Evolutionary conservation across 2,113 vertebrate species (phyloP).

Genomic region (Psilopsiagon aymara): DNA sequence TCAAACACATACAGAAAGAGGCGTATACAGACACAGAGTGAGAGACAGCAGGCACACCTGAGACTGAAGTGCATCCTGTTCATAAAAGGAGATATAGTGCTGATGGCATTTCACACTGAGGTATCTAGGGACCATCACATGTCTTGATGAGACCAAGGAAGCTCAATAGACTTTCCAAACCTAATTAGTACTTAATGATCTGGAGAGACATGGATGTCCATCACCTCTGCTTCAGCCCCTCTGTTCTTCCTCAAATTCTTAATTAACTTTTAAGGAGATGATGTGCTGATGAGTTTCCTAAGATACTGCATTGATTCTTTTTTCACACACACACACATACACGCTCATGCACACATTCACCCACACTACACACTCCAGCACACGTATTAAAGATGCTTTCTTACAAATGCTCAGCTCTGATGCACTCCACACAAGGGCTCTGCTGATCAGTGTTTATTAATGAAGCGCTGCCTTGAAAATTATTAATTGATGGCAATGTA

Average conservation of each 20-base stretch:
- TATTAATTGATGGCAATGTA: conserved; percentile 82
- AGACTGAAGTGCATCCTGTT: conserved; percentile 63
- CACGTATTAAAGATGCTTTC: conserved; percentile 8
- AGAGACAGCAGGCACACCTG: conserved; percentile 54
- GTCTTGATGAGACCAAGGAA: conserved; percentile 77
- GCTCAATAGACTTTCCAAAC: conserved; percentile 82
- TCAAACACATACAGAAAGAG: not conserved
- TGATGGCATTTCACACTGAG: conserved; percentile 78
- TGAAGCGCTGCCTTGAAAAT: conserved; percentile 75
- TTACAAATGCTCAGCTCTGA: conserved; percentile 54
- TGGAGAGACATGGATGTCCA: conserved; percentile 78
- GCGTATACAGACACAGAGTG: not conserved
- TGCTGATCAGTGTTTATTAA: conserved; percentile 81
- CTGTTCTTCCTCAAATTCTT: conserved; percentile 78
- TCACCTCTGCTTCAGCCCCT: conserved; percentile 71
- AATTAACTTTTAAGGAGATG: conserved; percentile 86
- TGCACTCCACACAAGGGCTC: conserved; percentile 48
- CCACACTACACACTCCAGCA: conserved; percentile 23
- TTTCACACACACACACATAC: not conserved
- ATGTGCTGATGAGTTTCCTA: conserved; percentile 71
- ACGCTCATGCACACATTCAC: not conserved
- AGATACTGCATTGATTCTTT: conserved; percentile 69
- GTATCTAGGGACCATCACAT: conserved; percentile 71
- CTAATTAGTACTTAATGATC: conserved; percentile 90
- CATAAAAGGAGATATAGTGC: conserved; percentile 66